Base-by-base conservation (phyloP, 2,113 vertebrate species). In the Callospermophilus lateralis region DNA sequence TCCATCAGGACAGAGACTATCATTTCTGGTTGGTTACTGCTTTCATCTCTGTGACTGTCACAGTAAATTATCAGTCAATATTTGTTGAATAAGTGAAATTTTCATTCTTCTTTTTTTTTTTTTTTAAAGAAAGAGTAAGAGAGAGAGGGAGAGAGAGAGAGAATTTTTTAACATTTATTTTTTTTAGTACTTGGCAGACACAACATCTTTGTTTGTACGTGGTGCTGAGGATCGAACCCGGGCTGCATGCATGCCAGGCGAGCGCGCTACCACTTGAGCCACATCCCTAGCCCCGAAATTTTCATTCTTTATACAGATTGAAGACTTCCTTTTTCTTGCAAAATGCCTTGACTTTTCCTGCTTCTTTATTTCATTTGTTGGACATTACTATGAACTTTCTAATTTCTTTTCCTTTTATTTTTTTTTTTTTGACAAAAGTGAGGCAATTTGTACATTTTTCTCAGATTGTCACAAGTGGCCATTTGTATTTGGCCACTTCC, bases 371-470 rank as follows among this genome's bases (percentile, higher is more conserved):
- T 94, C 15, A 77, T 70, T 67, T 93, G 13, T 88, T 51, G 61
- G 55, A 45, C 30, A 30, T 79, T 79, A 79, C 90, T 45, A 63
- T n/a, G 78, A 58, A 10, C 45, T 89, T 90, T 72, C 51, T 84
- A 79, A 3, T 61, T 58, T 80, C 12, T 80, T 83, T 37, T 53
- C 26, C 15, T 2, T 58, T 15, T 26, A 13, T 12, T 61, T 73
- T 72, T 89, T 12, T 61, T 73, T 72, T 89, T 65, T 20, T 37
- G 68, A 84, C 0, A 68, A 89, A 85, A 94, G 6, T 88, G 72
- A 95, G 24, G 73, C 34, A 34, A 13, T 88, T 88, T 73, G 55
- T 89, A 63, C n/a, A 79, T 55, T 88, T 97, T 93, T 79, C 65
- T 84, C 65, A 85, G 74, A 13, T 4, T 90, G 19, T 93, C 30